Conservation (phyloP, 2,797 vertebrate genomes). For the Cossypha niveicapilla region DNA sequence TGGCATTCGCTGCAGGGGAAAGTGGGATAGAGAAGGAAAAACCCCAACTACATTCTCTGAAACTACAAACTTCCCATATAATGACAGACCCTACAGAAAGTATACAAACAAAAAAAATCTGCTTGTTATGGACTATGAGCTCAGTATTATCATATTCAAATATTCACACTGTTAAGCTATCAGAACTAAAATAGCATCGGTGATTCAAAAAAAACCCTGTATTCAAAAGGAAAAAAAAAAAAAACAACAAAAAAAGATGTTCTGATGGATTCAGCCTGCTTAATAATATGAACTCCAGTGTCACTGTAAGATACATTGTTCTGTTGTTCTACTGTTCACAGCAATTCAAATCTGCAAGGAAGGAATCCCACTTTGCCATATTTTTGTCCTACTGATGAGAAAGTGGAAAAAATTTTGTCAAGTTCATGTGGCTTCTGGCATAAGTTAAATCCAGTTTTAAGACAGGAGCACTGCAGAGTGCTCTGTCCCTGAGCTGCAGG, state of each 20-base stretch:
- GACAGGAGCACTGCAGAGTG: not conserved
- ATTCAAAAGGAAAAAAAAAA: not conserved
- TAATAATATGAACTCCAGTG: not conserved
- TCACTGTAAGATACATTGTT: not conserved
- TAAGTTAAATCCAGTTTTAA: not conserved
- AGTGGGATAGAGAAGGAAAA: fast-evolving
- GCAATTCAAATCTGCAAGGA: not conserved
- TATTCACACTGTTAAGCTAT: not conserved
- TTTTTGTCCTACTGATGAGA: not conserved
- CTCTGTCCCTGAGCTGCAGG: not conserved
- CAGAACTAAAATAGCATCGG: not conserved
- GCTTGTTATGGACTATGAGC: not conserved
- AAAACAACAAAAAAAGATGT: not conserved
- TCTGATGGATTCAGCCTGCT: not conserved
- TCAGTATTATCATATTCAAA: not conserved
- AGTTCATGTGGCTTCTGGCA: not conserved
- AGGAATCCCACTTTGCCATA: not conserved
- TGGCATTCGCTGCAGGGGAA: not conserved
- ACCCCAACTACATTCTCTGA: fast-evolving
- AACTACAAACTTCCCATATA: not conserved
- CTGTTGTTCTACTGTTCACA: not conserved
- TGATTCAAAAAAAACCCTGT: not conserved
- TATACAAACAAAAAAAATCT: not conserved
- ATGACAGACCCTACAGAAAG: not conserved
- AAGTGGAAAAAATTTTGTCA: not conserved